A percentile compares a stretch with the other conserved stretches of the same genome.
phyloP scores from a whole-genome alignment of 1,140 invertebrate genomes.

The Pseudomyrmex sp. region DNA sequence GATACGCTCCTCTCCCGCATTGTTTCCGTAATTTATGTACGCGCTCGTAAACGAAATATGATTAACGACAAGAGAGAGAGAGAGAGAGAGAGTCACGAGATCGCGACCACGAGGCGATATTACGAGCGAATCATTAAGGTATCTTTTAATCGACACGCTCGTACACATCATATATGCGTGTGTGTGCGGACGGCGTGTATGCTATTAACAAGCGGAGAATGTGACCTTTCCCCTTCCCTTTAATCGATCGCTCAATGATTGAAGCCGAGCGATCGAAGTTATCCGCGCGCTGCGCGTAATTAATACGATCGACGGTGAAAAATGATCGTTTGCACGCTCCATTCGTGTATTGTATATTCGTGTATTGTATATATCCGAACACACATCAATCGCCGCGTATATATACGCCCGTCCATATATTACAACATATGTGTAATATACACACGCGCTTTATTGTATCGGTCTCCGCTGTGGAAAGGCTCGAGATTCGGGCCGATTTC shows the following conservation, averaged over 20 bases:
- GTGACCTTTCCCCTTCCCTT: constrained; percentile 73
- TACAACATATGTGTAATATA: background rate
- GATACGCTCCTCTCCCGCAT: background rate
- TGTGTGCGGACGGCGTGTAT: constrained; percentile 26
- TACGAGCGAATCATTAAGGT: constrained; percentile 70
- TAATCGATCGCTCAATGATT: constrained; percentile 80
- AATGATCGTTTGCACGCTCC: constrained; percentile 67
- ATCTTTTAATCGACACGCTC: constrained; percentile 72
- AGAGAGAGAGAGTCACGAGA: constrained; percentile 8
- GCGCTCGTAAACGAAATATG: constrained; percentile 19
- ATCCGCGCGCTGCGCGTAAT: constrained; percentile 72
- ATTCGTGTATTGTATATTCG: background rate
- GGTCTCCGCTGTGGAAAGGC: constrained; percentile 29
- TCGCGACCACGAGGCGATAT: constrained; percentile 45
- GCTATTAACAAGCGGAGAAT: constrained; percentile 67
- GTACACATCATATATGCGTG: constrained; percentile 55
- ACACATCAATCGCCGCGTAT: constrained; percentile 7
- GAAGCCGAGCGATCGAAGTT: constrained; percentile 68
- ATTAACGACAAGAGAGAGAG: constrained; percentile 39
- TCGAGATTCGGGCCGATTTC: constrained; percentile 34
- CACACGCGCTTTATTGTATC: constrained; percentile 51
- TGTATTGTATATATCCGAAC: background rate
- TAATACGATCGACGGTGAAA: constrained; percentile 77
- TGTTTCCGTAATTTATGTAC: constrained; percentile 43
- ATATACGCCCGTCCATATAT: constrained; percentile 3